Evolutionary conservation across 2,797 vertebrate species (phyloP).

Genomic region (Fistularia tabacaria): DNA sequence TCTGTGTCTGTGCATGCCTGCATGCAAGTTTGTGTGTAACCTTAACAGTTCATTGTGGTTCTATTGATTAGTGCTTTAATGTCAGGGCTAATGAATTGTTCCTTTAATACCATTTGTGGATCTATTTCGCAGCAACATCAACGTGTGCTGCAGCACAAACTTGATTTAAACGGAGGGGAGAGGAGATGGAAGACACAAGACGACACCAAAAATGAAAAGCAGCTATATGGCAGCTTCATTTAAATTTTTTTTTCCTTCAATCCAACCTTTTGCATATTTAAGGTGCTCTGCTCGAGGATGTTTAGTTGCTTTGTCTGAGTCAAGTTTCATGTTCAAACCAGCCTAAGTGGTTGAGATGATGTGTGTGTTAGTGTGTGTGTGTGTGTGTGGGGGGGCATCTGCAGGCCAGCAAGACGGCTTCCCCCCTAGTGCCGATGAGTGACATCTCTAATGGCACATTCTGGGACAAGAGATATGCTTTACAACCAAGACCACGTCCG

Average conservation of each 20-base stretch:
- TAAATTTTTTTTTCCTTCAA: slow-evolving; percentile 11
- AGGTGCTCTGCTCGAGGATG: slow-evolving; percentile 18
- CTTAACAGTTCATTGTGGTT: slow-evolving; percentile 79
- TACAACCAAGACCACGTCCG: slow-evolving; percentile 58
- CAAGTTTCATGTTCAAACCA: slow-evolving; percentile 29
- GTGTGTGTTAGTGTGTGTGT: too few relatives aligned
- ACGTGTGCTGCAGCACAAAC: slow-evolving; percentile 44
- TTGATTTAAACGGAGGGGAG: slow-evolving; percentile 13
- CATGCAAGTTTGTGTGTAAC: slow-evolving; percentile 48
- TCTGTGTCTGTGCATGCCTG: slow-evolving; percentile 30
- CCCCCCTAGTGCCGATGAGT: slow-evolving; percentile 42
- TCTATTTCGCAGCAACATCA: slow-evolving; percentile 66
- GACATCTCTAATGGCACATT: slow-evolving; percentile 64
- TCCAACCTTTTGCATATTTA: slow-evolving; percentile 15
- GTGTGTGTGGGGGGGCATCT: slow-evolving; percentile 30
- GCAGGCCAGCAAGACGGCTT: slow-evolving; percentile 28
- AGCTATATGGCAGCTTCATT: slow-evolving; percentile 13
- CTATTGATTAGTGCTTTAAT: slow-evolving; percentile 81
- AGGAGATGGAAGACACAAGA: slow-evolving; percentile 1
- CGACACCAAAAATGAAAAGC: slow-evolving; percentile 16
- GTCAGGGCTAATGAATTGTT: slow-evolving; percentile 78
- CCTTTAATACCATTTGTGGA: slow-evolving; percentile 76
- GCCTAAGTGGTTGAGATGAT: slow-evolving; percentile 2
- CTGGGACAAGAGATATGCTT: slow-evolving; percentile 50
- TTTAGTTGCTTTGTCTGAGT: slow-evolving; percentile 30